phyloP scores from a whole-genome alignment of 2,797 vertebrate species.

The Neosilurus mollespiculum region DNA sequence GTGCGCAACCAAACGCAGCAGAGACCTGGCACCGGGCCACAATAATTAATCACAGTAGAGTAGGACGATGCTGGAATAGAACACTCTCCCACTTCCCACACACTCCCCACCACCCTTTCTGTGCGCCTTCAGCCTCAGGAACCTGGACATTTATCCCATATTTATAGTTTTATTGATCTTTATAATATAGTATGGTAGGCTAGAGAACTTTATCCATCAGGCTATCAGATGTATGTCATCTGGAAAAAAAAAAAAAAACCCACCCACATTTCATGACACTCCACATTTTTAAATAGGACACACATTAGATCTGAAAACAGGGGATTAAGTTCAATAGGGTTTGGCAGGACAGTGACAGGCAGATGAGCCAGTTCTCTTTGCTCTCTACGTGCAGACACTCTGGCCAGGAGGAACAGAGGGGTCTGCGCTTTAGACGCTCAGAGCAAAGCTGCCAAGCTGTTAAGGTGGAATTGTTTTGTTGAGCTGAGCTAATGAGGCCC shows the following conservation, averaged over 20 bases:
- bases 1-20: constrained; percentile 68
- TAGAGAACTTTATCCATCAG: not conserved
- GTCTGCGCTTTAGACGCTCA: not conserved
- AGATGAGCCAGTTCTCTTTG: constrained; percentile 11
- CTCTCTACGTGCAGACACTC: not conserved
- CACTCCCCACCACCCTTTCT: not conserved
- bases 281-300: not conserved
- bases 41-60: constrained; percentile 73
- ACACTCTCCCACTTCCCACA: constrained; percentile 37
- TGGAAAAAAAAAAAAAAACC: no score
- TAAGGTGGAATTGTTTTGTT: constrained; percentile 47
- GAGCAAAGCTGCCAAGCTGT: constrained; percentile 6
- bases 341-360: constrained; percentile 8
- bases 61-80: constrained; percentile 47
- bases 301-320: not conserved
- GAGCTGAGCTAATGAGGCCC: not conserved
- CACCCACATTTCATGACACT: not conserved
- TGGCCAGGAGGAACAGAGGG: not conserved
- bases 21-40: constrained; percentile 70
- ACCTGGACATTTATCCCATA: not conserved
- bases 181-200: not conserved
- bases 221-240: not conserved
- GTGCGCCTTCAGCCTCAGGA: not conserved
- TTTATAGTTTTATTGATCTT: not conserved
- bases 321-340: not conserved